Evolutionary conservation across 2,888 invertebrate genomes (phyloP), one percentile per base, ranked within the genome.

Genomic region (Drosophila nr. perissopoda): DNA sequence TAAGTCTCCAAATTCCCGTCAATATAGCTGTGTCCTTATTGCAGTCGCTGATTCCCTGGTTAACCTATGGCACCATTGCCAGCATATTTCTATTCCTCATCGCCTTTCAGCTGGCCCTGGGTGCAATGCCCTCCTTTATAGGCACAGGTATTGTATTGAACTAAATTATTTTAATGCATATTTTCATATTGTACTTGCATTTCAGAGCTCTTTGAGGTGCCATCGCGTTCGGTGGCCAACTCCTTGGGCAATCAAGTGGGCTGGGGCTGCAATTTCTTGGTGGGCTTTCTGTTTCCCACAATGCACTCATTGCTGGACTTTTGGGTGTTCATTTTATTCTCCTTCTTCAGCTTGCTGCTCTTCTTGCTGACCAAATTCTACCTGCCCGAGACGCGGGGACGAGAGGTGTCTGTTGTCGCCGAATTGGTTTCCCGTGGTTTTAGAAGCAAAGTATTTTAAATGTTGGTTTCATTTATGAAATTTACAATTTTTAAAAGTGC

Each of bases 171-270:
- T 54, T 2, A 29, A 27, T 29, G 33, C 0, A 11, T 18, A 29
- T 21, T 11, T 63, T 34, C 10, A 36, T 40, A 36, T 13, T 6
- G 7, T 5, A 72, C 69, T 13, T 93, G 91, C 11, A 36, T 54
- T 36, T 11, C 64, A 82, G 82, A 82, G 40, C 73, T 82, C 11
- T 78, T 82, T 54, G 85, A 82, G 54, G 79, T 82, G 18, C 65
- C 82, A 5, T 70, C 82, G 0, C 79, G 84, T 10, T 81, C 85
- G 10, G 82, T 69, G 40, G 85, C 82, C 5, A 49, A 79, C 6
- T 73, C 82, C 4, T 29, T 82, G 45, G 84, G 80, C 58, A 82
- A 76, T 54, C 76, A 84, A 42, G 48, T 73, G 25, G 76, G 79
- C 40, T 82, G 84, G 84, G 57, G 67, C 18, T 82, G 73, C 36